Evolutionary conservation across 2,888 invertebrate species (phyloP), one percentile per base, ranked within the genome.

Genomic region (Tenthredo mesomela): DNA sequence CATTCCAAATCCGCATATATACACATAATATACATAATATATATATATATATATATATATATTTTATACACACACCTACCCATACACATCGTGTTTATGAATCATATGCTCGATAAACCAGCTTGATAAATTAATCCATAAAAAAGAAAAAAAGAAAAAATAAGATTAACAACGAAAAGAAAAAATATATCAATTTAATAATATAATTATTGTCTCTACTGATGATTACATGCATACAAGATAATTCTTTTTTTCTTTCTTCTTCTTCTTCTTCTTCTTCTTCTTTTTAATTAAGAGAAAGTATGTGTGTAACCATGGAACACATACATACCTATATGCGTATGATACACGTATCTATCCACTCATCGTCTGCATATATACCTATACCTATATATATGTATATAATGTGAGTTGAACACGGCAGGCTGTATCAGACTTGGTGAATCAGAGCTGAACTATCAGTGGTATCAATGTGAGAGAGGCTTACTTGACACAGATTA

Each of bases 361-460:
- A 61, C 10, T 61, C 50, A 50, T 50, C 50, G 50, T 61, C 21
- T 61, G 61, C 12, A 61, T 5, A n/a, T 47, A 47, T 29, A 29
- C 2, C 2, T 29, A n/a, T n/a, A n/a, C n/a, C n/a, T 29, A 29
- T 29, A 29, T 29, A 61, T 5, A n/a, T 47, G 33, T 37, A 37
- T 9, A 33, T 50, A 21, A 21, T 67, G 84, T 65, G 54, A 83
- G 67, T 58, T 50, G 61, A 40, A 82, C 86, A 84, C 86, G 3
- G 47, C 47, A 3, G 12, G 86, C 70, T 40, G 78, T 29, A 70
- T 54, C 70, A 43, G 71, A 80, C 84, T 86, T 82, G 73, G 88
- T 87, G 89, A 91, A 92, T 90, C 90, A 90, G 91, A 91, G 90
- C 91, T 90, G 91, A 91, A 92, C 91, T 92, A 91, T 91, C 91